Percentiles rank a stretch among this genome's conserved stretches.
Evolutionary conservation across 35 echinoderm and acorn worm species (phyloP).

Genomic region (Hemicentrotus pulcherrimus): DNA sequence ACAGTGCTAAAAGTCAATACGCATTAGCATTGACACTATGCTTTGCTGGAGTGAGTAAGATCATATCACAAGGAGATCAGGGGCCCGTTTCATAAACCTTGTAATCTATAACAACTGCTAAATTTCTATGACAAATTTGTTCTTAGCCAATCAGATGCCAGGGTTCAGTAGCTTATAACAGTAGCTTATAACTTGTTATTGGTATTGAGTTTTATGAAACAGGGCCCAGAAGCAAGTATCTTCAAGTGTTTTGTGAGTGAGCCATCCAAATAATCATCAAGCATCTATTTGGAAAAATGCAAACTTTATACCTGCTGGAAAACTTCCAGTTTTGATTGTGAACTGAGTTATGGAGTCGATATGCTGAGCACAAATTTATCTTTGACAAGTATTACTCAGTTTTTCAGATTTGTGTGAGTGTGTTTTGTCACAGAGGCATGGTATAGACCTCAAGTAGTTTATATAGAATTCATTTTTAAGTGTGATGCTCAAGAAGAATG

Average conservation of each 20-base stretch:
- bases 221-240: background rate
- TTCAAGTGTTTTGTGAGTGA: background rate
- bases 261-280: background rate
- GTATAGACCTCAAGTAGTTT: background rate
- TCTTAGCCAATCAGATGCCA: no score
- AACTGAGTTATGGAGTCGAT: background rate
- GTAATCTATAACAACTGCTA: no score
- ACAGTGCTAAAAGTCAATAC: no score
- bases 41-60: background rate
- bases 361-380: conserved; percentile 11
- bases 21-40: no score
- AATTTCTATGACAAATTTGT: no score
- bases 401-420: background rate
- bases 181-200: no score
- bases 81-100: no score
- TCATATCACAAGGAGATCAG: background rate
- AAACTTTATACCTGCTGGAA: background rate
- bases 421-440: background rate
- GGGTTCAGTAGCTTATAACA: no score
- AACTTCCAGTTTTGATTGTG: background rate
- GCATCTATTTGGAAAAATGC: background rate
- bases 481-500: background rate
- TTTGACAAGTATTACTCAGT: background rate
- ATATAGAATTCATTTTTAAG: background rate
- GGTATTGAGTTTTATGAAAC: no score